Conservation (phyloP, 1,140 invertebrate species). For the Cecropterus lyciades region DNA sequence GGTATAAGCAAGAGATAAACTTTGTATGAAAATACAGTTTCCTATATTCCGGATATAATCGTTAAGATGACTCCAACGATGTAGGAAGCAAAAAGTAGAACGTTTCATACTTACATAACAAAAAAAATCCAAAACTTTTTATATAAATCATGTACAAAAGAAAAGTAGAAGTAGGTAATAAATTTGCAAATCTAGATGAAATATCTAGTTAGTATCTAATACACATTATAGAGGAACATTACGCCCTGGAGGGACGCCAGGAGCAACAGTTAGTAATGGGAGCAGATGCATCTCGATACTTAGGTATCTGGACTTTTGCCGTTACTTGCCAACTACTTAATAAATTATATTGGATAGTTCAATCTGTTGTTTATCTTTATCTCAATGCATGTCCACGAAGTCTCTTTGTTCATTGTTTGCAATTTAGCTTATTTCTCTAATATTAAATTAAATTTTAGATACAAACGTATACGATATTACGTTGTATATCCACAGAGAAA, state of each 20-base stretch:
- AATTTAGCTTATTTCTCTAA: background rate
- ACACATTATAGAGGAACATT: constrained; percentile 46
- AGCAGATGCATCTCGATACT: constrained; percentile 40
- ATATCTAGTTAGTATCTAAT: constrained; percentile 38
- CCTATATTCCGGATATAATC: too few relatives aligned
- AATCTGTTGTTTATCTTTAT: constrained; percentile 5
- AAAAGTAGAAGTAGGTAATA: too few relatives aligned
- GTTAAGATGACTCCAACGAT: too few relatives aligned
- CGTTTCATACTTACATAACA: too few relatives aligned
- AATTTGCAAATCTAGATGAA: background rate
- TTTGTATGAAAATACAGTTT: too few relatives aligned
- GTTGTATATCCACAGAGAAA: too few relatives aligned
- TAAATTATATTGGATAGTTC: constrained; percentile 9
- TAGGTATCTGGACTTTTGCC: constrained; percentile 13
- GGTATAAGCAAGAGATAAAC: too few relatives aligned
- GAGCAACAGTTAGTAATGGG: constrained; percentile 63
- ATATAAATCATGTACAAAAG: too few relatives aligned
- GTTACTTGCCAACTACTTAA: constrained; percentile 15
- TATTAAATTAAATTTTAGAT: too few relatives aligned
- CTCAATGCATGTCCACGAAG: background rate
- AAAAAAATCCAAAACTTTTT: too few relatives aligned
- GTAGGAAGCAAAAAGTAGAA: too few relatives aligned
- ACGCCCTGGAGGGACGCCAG: constrained; percentile 53
- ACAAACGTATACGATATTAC: too few relatives aligned
- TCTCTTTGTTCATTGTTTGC: background rate